Percentiles rank a stretch among this genome's conserved stretches.
Conservation (phyloP, 2,888 invertebrate species). For the Sarcophaga rosellei region DNA sequence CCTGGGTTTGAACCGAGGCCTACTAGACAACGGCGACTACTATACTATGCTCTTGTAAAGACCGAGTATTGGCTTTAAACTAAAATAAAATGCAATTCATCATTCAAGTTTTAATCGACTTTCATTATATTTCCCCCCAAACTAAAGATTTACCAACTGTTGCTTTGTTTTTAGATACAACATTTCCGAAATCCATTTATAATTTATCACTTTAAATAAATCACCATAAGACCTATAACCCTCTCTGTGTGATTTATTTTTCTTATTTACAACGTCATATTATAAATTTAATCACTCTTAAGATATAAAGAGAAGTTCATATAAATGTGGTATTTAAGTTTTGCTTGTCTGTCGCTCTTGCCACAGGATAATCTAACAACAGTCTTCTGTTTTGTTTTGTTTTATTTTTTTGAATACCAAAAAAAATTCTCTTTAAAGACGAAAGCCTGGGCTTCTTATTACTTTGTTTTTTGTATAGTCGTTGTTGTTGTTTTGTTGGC, state of each 20-base stretch:
- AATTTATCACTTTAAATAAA: background rate
- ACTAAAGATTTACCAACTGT: background rate
- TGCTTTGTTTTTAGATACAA: background rate
- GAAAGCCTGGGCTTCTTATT: constrained; percentile 28
- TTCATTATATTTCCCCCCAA: background rate
- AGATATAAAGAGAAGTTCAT: constrained; percentile 39
- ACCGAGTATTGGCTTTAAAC: too few species aligned
- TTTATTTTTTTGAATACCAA: background rate
- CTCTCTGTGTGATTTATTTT: background rate
- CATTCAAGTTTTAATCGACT: background rate
- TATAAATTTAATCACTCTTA: background rate
- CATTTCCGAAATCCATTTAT: background rate
- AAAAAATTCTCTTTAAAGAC: constrained; percentile 29
- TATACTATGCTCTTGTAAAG: too few species aligned
- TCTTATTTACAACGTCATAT: constrained; percentile 10
- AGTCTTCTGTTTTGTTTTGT: constrained; percentile 18
- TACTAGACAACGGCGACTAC: too few species aligned
- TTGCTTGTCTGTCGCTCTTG: constrained; percentile 33
- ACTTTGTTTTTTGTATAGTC: constrained; percentile 4
- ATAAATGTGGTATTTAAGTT: constrained; percentile 31
- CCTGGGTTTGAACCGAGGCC: too few species aligned
- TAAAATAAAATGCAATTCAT: too few species aligned
- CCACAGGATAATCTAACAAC: constrained; percentile 57
- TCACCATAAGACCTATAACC: background rate
- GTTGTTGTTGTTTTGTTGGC: constrained; percentile 60